Conservation (phyloP, 2,113 vertebrate genomes). For the Dinomys branickii region DNA sequence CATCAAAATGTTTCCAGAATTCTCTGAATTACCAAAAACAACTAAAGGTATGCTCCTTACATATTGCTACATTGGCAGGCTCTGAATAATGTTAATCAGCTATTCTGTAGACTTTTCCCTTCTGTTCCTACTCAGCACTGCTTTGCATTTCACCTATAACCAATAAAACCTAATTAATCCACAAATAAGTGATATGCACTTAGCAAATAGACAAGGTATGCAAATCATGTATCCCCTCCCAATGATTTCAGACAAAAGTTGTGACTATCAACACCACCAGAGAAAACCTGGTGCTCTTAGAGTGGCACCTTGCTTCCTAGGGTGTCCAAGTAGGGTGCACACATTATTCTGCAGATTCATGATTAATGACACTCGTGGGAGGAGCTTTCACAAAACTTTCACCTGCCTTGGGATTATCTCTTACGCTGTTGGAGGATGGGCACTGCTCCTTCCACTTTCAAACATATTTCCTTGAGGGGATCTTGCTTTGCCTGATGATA, state of each 20-base stretch:
- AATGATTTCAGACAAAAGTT: not conserved
- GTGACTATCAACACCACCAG: not conserved
- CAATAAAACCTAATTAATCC: not conserved
- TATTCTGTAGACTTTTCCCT: not conserved
- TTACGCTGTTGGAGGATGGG: not conserved
- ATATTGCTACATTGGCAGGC: not conserved
- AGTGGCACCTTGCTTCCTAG: not conserved
- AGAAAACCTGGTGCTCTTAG: not conserved
- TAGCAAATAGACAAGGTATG: not conserved
- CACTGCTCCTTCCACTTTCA: not conserved
- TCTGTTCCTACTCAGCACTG: not conserved
- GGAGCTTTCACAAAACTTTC: not conserved
- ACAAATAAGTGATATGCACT: not conserved
- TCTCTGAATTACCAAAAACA: not conserved
- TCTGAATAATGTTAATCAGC: not conserved
- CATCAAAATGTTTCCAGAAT: not conserved
- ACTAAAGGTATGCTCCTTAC: not conserved
- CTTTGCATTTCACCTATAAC: not conserved
- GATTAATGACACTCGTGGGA: not conserved
- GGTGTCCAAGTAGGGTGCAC: not conserved
- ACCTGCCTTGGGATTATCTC: not conserved
- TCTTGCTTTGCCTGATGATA: not conserved
- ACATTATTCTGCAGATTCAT: not conserved
- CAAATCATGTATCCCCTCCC: not conserved
- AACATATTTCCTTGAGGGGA: not conserved